These are phyloP conservation scores for Australoheros scitulus DNA, from an alignment of 2,113 vertebrate species.

Conservation along the genomic window DNA sequence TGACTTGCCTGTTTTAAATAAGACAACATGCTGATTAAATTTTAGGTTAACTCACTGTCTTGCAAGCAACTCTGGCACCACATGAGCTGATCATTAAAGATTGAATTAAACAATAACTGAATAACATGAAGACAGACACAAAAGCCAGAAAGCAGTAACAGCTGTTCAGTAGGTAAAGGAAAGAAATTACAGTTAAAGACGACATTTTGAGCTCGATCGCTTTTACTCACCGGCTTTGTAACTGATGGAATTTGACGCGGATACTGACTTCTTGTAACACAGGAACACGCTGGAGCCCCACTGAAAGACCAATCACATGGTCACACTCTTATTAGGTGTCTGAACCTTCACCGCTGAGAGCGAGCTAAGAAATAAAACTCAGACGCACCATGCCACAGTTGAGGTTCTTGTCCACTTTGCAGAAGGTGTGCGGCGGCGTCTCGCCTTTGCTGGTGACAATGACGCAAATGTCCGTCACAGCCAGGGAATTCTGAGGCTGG, in stretches of 20 bases:
- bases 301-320: slow-evolving; percentile 68
- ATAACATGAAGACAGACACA: background rate
- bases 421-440: slow-evolving; percentile 96
- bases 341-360: rapidly evolving
- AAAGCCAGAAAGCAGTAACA: background rate
- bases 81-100: background rate
- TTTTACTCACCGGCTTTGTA: slow-evolving; percentile 94
- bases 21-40: background rate
- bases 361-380: background rate
- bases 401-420: slow-evolving; percentile 97
- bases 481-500: slow-evolving; percentile 92
- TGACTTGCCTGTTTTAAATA: background rate
- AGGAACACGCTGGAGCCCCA: slow-evolving; percentile 98
- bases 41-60: background rate
- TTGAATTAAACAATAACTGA: background rate
- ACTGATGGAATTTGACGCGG: slow-evolving; percentile 93
- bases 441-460: slow-evolving; percentile 97
- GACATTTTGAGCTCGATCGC: background rate
- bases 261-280: slow-evolving; percentile 98
- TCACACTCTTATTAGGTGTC: background rate
- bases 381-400: slow-evolving; percentile 94
- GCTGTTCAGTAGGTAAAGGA: background rate
- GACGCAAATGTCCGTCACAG: slow-evolving; percentile 96
- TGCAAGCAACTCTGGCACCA: rapidly evolving
- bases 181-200: background rate